Conservation (phyloP, 2,797 vertebrate genomes). For the Galaxias olidus region DNA sequence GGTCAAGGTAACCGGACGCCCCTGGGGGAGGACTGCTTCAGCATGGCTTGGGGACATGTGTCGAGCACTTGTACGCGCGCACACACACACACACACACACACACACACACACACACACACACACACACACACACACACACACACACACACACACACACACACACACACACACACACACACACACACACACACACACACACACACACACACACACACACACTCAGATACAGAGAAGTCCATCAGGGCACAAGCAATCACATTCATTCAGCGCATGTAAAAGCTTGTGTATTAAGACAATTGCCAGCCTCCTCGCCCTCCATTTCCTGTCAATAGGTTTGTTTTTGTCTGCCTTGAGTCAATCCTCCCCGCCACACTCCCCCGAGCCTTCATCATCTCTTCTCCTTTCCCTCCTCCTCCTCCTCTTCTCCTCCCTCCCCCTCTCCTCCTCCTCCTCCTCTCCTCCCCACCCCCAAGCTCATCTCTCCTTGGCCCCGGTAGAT, state of each 20-base stretch:
- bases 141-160: too few species aligned
- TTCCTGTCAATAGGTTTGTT: too few species aligned
- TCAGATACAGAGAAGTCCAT: too few species aligned
- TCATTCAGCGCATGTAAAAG: too few species aligned
- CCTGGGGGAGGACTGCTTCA: too few species aligned
- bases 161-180: background rate
- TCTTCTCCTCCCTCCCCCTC: background rate
- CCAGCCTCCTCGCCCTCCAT: conserved; percentile 16
- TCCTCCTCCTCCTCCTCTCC: conserved; percentile 30
- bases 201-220: background rate
- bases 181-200: background rate
- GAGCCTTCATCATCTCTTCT: conserved; percentile 24
- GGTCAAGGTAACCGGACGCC: too few species aligned
- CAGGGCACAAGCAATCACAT: too few species aligned
- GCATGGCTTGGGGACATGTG: too few species aligned
- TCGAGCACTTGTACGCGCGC: too few species aligned
- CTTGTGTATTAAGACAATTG: too few species aligned
- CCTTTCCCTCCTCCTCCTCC: conserved; percentile 16
- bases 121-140: conserved; percentile 3
- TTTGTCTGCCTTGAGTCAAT: too few species aligned
- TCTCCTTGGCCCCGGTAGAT: conserved; percentile 49
- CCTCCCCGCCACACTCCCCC: background rate
- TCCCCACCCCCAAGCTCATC: conserved; percentile 7
- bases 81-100: background rate
- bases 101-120: background rate